Evolutionary conservation across 2,888 invertebrate genomes (phyloP).

Genomic region (Ochropleura leucogaster): DNA sequence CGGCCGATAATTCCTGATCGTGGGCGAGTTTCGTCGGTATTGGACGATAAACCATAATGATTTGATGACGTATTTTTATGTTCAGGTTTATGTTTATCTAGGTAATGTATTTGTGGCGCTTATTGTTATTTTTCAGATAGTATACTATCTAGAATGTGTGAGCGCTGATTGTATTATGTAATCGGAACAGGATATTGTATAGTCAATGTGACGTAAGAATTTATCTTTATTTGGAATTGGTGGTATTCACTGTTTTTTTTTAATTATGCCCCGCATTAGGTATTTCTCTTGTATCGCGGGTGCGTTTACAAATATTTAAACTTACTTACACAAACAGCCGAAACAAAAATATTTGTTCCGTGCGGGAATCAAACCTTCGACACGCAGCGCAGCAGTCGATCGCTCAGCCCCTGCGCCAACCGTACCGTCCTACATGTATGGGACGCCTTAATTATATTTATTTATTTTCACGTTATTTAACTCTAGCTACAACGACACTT

Average conservation of each 20-base stretch:
- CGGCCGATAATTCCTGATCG: conserved; percentile 44
- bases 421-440: no score
- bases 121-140: conserved; percentile 28
- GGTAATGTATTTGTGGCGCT: conserved; percentile 26
- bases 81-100: conserved; percentile 23
- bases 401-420: no score
- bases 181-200: conserved; percentile 6
- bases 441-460: no score
- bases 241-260: not conserved
- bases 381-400: no score
- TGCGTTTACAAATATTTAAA: no score
- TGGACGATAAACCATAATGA: conserved; percentile 45
- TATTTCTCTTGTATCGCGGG: no score
- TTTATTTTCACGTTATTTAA: not conserved
- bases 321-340: no score
- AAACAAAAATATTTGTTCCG: no score
- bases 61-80: conserved; percentile 46
- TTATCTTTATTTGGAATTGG: not conserved
- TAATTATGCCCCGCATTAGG: no score
- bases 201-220: not conserved
- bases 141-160: conserved; percentile 18
- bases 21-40: conserved; percentile 33
- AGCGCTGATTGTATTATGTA: conserved; percentile 16
- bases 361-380: no score
- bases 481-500: not conserved